These are phyloP conservation scores for Rhynchophorus ferrugineus DNA, from an alignment of 1,140 invertebrate genomes.

Conservation along the genomic window DNA sequence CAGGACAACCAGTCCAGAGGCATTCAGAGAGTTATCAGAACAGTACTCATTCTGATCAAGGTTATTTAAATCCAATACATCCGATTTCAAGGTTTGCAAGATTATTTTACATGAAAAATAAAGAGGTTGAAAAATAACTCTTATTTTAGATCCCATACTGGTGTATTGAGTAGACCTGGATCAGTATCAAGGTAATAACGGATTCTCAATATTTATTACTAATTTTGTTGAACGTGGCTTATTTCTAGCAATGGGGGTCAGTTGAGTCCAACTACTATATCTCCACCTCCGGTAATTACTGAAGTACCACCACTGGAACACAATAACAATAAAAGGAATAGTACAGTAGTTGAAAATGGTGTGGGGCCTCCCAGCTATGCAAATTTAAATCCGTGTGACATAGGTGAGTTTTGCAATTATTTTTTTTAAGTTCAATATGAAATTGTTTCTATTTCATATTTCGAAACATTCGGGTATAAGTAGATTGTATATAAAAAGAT, in stretches of 20 bases:
- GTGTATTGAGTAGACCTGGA: constrained; percentile 14
- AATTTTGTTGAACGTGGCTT: constrained; percentile 21
- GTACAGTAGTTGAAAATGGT: constrained; percentile 24
- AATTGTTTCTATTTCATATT: background rate
- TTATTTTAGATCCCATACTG: constrained; percentile 7
- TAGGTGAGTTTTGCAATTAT: constrained; percentile 1
- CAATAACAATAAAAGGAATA: constrained; percentile 39
- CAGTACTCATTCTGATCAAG: background rate
- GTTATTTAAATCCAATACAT: constrained; percentile 8
- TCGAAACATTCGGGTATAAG: no score
- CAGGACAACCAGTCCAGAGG: constrained; percentile 27
- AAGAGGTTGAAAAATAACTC: background rate
- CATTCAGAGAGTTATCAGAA: constrained; percentile 6
- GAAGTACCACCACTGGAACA: constrained; percentile 36
- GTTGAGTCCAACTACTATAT: constrained; percentile 28
- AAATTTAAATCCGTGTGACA: constrained; percentile 34
- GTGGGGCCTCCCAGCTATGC: constrained; percentile 37
- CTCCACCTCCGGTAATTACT: constrained; percentile 23
- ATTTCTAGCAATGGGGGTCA: constrained; percentile 36
- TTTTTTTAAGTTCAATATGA: background rate
- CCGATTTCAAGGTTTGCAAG: constrained; percentile 4
- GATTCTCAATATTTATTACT: no score
- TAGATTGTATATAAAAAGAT: no score
- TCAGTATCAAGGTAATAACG: constrained; percentile 10
- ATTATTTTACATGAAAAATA: background rate